phyloP scores from a whole-genome alignment of 2,888 invertebrate species.

The Beris morrisii region DNA sequence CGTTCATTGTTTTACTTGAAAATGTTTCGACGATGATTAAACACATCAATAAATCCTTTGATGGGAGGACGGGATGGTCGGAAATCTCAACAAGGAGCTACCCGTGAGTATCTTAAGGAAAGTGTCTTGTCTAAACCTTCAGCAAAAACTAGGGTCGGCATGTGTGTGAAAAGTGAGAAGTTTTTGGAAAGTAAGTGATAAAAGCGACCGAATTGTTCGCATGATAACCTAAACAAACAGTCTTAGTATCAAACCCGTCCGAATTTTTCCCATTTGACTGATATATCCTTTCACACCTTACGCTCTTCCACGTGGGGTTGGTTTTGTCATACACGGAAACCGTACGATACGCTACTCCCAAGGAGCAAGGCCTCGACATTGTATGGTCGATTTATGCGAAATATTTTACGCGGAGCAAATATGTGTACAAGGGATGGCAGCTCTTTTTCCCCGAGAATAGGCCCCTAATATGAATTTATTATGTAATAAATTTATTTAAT shows the following conservation, averaged over 20 bases:
- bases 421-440: slow-evolving; percentile 4
- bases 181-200: slow-evolving; percentile 38
- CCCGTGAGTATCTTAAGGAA: slow-evolving; percentile 5
- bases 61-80: slow-evolving; percentile 11
- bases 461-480: slow-evolving; percentile 40
- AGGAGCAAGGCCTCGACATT: slow-evolving; percentile 2
- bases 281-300: too few relatives aligned
- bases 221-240: slow-evolving; percentile 37
- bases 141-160: not conserved
- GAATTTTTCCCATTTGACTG: too few relatives aligned
- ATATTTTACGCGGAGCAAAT: slow-evolving; percentile 24
- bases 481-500: slow-evolving; percentile 41
- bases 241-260: not conserved
- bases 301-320: too few relatives aligned
- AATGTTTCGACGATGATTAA: slow-evolving; percentile 36
- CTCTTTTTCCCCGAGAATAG: slow-evolving; percentile 16
- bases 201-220: slow-evolving; percentile 30
- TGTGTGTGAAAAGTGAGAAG: slow-evolving; percentile 24
- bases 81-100: slow-evolving; percentile 25
- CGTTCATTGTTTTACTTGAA: slow-evolving; percentile 8
- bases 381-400: slow-evolving; percentile 22
- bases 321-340: too few relatives aligned
- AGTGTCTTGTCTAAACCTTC: slow-evolving; percentile 6
- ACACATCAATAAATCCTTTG: slow-evolving; percentile 39
- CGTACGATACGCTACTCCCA: too few relatives aligned